Conservation (phyloP, 1,140 invertebrate species). For the Atta texana region DNA sequence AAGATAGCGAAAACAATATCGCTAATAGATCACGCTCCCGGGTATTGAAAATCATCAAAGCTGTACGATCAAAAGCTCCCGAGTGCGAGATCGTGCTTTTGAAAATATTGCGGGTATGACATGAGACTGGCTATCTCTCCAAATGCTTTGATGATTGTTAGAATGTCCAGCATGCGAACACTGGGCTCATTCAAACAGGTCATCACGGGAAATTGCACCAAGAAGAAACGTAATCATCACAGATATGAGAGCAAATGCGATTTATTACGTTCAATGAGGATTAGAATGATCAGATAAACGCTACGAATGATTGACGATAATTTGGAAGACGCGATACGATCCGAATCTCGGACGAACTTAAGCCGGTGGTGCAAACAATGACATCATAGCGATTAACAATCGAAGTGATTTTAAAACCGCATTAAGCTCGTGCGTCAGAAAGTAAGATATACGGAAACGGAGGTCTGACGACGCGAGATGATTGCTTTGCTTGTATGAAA, state of each 20-base stretch:
- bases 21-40: constrained; percentile 36
- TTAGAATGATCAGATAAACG: background rate
- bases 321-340: constrained; percentile 77
- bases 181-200: background rate
- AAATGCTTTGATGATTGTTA: background rate
- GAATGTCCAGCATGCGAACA: background rate
- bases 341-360: constrained; percentile 62
- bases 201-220: background rate
- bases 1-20: constrained; percentile 37
- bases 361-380: constrained; percentile 59
- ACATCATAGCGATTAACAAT: constrained; percentile 41
- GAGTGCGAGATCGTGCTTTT: constrained; percentile 65
- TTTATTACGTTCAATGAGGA: background rate
- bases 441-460: constrained; percentile 28
- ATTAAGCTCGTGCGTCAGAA: background rate
- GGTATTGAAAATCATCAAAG: constrained; percentile 58
- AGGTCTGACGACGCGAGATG: constrained; percentile 42
- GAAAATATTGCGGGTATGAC: background rate
- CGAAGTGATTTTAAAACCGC: constrained; percentile 15
- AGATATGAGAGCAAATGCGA: background rate
- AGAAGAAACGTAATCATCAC: background rate
- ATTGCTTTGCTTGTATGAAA: background rate
- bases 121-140: background rate
- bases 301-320: constrained; percentile 35
- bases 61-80: constrained; percentile 42